Evolutionary conservation across 2,113 vertebrate species (phyloP), one percentile per base, ranked within the genome.

Genomic region (Nothocercus nigrocapillus): DNA sequence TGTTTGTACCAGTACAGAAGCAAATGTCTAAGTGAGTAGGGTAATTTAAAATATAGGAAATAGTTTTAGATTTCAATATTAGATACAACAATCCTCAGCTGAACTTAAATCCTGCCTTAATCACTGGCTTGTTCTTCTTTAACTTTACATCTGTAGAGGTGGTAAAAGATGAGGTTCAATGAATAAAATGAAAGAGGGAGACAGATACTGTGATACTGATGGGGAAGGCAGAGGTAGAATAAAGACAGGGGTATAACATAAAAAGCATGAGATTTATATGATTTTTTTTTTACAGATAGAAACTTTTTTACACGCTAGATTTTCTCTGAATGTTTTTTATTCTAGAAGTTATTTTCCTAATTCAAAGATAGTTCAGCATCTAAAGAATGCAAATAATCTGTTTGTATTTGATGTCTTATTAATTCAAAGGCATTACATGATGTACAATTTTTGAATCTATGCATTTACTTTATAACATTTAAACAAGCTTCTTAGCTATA

Each of bases 401-500:
- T 68, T 76, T 58, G 51, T 18, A 63, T 73, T 84, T 95, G 82
- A 18, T 53, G 44, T 67, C 82, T 82, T 92, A 92, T 90, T 84
- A 56, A 87, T 49, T 61, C 47, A 85, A 56, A 28, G 27, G 20
- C 64, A 38, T 88, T 70, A 67, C 0, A 27, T 9, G 7, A 5
- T 34, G 4, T 32, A 36, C 45, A 63, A 20, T 73, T 66, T 87
- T 81, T 44, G 3, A 54, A 68, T 38, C 30, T 76, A 15, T 81
- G 7, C 58, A 27, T 77, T 83, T 76, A 63, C 12, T 51, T 89
- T 51, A 6, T 73, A 58, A 49, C 32, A 59, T 20, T 98, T 97
- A 99, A 83, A 99, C 98, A 87, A 99, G 96, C 93, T 99, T 99
- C 96, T 99, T 99, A 93, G 98, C 95, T 30, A 99, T 98, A 67